These are phyloP conservation scores for Hydraecia micacea DNA, from an alignment of 2,888 invertebrate species.

Conservation along the genomic window DNA sequence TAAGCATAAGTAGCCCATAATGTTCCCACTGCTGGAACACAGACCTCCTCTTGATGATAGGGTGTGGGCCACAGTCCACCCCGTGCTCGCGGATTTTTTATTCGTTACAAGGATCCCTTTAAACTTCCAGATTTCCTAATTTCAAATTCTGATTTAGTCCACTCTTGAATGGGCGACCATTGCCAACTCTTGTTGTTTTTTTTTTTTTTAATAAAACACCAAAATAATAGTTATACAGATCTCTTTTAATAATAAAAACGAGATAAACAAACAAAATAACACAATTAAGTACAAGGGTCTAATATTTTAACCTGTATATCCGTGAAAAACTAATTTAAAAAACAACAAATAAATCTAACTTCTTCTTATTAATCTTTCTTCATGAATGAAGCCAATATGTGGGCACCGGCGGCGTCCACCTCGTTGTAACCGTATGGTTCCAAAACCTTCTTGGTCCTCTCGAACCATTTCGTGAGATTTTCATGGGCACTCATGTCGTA, in stretches of 20 bases:
- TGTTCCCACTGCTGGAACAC: not conserved
- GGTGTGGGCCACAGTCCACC: too few relatives aligned
- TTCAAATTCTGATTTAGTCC: not conserved
- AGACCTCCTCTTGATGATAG: not conserved
- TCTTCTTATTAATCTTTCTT: constrained; percentile 77
- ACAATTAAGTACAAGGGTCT: constrained; percentile 11
- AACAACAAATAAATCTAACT: not conserved
- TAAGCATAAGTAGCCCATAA: not conserved
- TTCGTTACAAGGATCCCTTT: not conserved
- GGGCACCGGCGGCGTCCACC: constrained; percentile 91
- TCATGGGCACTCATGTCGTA: constrained; percentile 90
- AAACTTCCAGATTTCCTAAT: not conserved
- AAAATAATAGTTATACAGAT: constrained; percentile 13
- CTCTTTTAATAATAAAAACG: constrained; percentile 19
- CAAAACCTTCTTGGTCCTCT: constrained; percentile 91
- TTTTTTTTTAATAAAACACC: constrained; percentile 30
- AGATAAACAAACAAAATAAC: constrained; percentile 20
- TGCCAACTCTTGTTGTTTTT: not conserved
- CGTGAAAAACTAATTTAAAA: constrained; percentile 29
- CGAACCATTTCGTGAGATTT: constrained; percentile 92
- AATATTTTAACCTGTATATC: constrained; percentile 41
- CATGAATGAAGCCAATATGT: constrained; percentile 88
- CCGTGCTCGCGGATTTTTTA: not conserved
- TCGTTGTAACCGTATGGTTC: constrained; percentile 93
- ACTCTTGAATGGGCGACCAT: too few relatives aligned